Conservation (phyloP, 2,113 vertebrate species). For the Sialia sialis region DNA sequence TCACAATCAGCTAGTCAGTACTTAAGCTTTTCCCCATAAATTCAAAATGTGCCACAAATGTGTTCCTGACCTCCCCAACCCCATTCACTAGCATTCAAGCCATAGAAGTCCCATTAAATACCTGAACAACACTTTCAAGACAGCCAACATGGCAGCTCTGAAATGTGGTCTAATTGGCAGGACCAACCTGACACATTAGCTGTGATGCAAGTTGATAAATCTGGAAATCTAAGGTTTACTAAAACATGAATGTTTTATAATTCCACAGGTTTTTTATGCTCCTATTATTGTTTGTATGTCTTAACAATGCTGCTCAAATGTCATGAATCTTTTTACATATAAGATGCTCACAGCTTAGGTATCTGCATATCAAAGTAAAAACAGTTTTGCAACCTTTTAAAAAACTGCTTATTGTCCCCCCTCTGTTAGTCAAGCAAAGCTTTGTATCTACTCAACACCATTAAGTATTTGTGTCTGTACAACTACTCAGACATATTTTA, state of each 20-base stretch:
- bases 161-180: background rate
- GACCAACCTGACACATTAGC: background rate
- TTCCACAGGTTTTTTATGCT: background rate
- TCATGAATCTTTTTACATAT: background rate
- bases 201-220: background rate
- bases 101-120: background rate
- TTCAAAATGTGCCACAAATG: background rate
- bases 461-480: background rate
- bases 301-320: background rate
- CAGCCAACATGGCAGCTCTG: background rate
- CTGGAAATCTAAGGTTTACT: background rate
- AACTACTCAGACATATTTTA: background rate
- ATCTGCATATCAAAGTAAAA: background rate
- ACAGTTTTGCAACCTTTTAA: background rate
- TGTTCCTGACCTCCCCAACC: background rate
- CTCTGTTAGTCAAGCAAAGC: background rate
- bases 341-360: background rate
- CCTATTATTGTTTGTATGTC: background rate
- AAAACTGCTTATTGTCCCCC: background rate
- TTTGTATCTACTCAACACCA: background rate
- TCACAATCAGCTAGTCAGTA: background rate
- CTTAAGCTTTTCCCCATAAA: background rate
- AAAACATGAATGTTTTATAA: background rate
- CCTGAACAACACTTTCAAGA: background rate
- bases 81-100: background rate